phyloP scores from a whole-genome alignment of 2,888 invertebrate species.

The Tortricodes alternella region DNA sequence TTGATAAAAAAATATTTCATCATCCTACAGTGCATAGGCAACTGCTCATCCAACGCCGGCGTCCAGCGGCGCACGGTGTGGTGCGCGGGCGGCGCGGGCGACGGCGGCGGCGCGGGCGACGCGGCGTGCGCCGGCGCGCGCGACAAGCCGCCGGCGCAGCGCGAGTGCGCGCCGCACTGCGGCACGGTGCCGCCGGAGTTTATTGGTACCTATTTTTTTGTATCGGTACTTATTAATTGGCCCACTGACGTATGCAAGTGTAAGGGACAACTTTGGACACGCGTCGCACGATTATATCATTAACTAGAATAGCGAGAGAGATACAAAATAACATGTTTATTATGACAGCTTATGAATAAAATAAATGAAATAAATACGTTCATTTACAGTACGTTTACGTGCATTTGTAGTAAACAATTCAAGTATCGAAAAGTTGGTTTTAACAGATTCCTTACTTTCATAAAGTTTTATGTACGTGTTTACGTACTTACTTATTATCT shows the following conservation, averaged over 20 bases:
- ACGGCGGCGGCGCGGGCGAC: conserved; percentile 39
- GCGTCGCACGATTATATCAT: no score
- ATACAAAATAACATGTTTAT: no score
- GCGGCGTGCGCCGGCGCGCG: conserved; percentile 48
- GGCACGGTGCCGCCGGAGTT: conserved; percentile 45
- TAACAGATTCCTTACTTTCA: no score
- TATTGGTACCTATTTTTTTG: conserved; percentile 49
- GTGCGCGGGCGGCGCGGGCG: conserved; percentile 64
- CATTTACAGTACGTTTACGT: no score
- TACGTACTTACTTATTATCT: neutral
- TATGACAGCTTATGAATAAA: no score
- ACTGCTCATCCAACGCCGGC: conserved; percentile 60
- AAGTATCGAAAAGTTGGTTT: no score
- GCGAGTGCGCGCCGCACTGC: conserved; percentile 51
- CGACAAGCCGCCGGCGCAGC: conserved; percentile 57
- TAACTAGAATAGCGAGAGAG: no score
- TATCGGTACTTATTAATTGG: neutral
- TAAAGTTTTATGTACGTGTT: neutral
- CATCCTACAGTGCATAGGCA: conserved; percentile 59
- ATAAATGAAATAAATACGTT: no score
- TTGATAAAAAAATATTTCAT: neutral
- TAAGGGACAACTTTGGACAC: no score
- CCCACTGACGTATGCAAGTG: neutral
- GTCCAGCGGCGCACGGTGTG: conserved; percentile 76
- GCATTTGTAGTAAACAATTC: no score